phyloP scores from a whole-genome alignment of 2,888 invertebrate species.

The Oscheius myriophilus region DNA sequence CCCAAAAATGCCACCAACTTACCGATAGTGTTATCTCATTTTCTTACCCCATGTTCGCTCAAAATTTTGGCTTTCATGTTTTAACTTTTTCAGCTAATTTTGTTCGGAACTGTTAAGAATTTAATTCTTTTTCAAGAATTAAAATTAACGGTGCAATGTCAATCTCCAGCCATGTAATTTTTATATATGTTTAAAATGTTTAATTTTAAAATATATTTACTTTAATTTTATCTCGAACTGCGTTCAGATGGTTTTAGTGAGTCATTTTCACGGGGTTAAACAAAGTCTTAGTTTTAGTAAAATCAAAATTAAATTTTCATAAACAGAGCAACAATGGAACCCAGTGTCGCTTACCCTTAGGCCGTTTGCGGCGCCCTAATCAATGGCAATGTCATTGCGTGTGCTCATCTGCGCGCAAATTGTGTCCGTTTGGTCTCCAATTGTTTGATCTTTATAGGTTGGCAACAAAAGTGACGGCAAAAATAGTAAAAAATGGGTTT shows the following conservation, averaged over 20 bases:
- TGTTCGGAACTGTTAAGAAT: neutral
- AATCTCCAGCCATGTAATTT: too few relatives aligned
- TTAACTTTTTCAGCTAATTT: neutral
- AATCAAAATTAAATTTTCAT: too few relatives aligned
- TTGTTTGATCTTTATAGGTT: neutral
- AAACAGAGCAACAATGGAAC: too few relatives aligned
- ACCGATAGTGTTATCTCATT: too few relatives aligned
- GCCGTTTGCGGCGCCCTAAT: conserved; percentile 20
- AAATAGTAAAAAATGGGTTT: too few relatives aligned
- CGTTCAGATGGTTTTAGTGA: too few relatives aligned
- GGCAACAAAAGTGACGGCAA: conserved; percentile 2
- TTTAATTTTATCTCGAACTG: too few relatives aligned
- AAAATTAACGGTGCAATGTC: conserved; percentile 5
- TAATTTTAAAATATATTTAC: too few relatives aligned
- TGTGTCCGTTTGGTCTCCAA: conserved; percentile 1
- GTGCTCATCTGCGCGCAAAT: conserved; percentile 23
- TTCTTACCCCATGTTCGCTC: too few relatives aligned
- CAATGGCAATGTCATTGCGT: conserved; percentile 27
- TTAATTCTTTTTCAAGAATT: neutral
- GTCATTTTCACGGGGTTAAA: too few relatives aligned
- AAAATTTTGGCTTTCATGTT: neutral
- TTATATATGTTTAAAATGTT: too few relatives aligned
- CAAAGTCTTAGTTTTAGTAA: too few relatives aligned
- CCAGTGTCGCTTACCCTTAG: conserved; percentile 7
- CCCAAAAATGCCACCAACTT: neutral